A percentile compares a stretch with the other conserved stretches of the same genome.
Conservation (phyloP, 1,140 invertebrate genomes). For the Drosophila watanabei region DNA sequence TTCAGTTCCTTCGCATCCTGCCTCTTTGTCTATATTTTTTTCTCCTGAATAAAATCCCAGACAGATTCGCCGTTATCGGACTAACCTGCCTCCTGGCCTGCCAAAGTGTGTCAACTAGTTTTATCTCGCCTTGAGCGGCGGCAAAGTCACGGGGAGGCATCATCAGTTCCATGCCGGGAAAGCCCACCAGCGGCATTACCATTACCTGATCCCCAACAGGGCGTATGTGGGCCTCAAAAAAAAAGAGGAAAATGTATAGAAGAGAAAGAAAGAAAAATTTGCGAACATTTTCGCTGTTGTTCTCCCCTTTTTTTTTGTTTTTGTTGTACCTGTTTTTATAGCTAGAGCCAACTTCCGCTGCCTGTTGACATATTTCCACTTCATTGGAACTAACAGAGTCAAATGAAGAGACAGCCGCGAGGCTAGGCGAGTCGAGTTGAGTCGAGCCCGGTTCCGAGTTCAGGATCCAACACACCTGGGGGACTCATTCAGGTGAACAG, state of each 20-base stretch:
- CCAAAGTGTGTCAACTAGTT: slow-evolving; percentile 75
- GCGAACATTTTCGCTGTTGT: slow-evolving; percentile 48
- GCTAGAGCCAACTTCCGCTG: slow-evolving; percentile 76
- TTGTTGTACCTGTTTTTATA: slow-evolving; percentile 47
- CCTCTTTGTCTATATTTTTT: background rate
- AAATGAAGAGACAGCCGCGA: slow-evolving; percentile 76
- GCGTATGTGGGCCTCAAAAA: slow-evolving; percentile 56
- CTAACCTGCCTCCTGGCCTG: slow-evolving; percentile 3
- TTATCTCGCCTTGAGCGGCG: slow-evolving; percentile 63
- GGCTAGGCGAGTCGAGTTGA: slow-evolving; percentile 36
- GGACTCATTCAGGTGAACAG: slow-evolving; percentile 64
- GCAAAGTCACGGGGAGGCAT: slow-evolving; percentile 23
- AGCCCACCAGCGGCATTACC: slow-evolving; percentile 66
- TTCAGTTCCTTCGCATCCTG: slow-evolving; percentile 12
- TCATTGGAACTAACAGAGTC: slow-evolving; percentile 75
- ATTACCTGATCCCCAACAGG: slow-evolving; percentile 67
- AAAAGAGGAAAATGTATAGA: slow-evolving; percentile 12
- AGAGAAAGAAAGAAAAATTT: slow-evolving; percentile 29
- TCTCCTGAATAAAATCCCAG: slow-evolving; percentile 17
- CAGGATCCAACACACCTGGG: slow-evolving; percentile 39
- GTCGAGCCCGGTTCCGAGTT: slow-evolving; percentile 13
- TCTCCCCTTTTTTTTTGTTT: slow-evolving; percentile 31
- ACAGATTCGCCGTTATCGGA: slow-evolving; percentile 10
- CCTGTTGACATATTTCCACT: slow-evolving; percentile 84
- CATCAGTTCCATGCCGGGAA: slow-evolving; percentile 28